These are phyloP conservation scores for Coracias cyanogaster DNA, from an alignment of 2,797 vertebrate genomes.

Conservation along the genomic window DNA sequence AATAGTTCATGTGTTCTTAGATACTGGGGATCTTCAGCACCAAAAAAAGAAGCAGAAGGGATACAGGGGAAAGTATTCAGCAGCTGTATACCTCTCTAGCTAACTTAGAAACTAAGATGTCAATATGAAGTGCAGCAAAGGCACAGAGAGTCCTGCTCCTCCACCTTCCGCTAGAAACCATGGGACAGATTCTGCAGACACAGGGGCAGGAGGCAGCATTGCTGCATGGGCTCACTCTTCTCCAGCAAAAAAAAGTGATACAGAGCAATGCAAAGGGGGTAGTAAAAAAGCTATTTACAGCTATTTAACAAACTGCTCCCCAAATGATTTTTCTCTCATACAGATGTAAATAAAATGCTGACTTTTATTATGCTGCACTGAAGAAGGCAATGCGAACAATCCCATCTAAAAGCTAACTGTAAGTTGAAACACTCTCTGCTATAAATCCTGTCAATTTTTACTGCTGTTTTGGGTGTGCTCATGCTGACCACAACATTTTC, in stretches of 20 bases:
- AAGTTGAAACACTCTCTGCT: background rate
- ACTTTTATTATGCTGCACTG: slow-evolving; percentile 45
- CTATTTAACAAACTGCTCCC: slow-evolving; percentile 63
- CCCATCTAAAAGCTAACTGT: slow-evolving; percentile 25
- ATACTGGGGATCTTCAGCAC: background rate
- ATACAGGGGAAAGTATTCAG: background rate
- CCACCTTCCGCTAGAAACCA: background rate
- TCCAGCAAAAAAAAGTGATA: slow-evolving; percentile 17
- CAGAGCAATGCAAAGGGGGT: background rate
- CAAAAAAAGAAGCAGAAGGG: background rate
- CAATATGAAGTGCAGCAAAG: background rate
- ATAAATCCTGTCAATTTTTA: slow-evolving; percentile 62
- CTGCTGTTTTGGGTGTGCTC: background rate
- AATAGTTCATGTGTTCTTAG: background rate
- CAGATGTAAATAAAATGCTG: slow-evolving; percentile 65
- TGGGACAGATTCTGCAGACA: background rate
- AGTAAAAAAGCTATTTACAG: slow-evolving; percentile 53
- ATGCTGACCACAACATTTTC: slow-evolving; percentile 50
- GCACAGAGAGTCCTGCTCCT: background rate
- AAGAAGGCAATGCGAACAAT: slow-evolving; percentile 26
- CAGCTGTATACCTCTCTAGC: background rate
- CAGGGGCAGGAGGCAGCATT: background rate
- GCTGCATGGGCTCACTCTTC: background rate
- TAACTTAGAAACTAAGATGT: background rate
- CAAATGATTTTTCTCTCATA: slow-evolving; percentile 31